Percentiles rank a stretch among this genome's conserved stretches.
phyloP scores from a whole-genome alignment of 2,113 vertebrate genomes.

The Labeo catla region DNA sequence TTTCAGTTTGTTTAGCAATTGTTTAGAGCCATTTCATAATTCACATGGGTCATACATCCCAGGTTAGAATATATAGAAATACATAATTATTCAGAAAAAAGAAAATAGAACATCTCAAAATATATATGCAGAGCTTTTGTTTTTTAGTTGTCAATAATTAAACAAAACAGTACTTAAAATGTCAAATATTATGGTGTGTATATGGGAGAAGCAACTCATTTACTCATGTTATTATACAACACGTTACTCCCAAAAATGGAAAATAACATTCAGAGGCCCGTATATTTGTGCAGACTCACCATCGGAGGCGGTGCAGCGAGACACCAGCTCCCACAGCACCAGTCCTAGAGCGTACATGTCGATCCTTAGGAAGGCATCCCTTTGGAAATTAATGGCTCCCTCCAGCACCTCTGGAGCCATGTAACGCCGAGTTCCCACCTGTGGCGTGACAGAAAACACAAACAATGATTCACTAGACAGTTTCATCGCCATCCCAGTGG shows the following conservation, averaged over 20 bases:
- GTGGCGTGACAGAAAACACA: background rate
- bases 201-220: background rate
- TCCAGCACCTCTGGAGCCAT: conserved; percentile 99
- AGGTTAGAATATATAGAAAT: no score
- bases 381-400: conserved; percentile 98
- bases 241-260: background rate
- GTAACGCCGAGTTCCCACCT: conserved; percentile 97
- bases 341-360: conserved; percentile 98
- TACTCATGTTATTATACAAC: background rate
- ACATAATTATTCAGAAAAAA: no score
- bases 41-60: no score
- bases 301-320: conserved; percentile 89
- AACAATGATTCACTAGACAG: background rate
- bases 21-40: no score
- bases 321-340: conserved; percentile 95
- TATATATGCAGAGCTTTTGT: no score
- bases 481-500: background rate
- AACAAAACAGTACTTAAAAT: background rate
- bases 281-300: conserved; percentile 76
- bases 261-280: background rate
- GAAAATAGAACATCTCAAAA: no score
- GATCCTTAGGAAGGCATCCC: conserved; percentile 96
- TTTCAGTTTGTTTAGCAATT: no score
- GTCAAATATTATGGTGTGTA: background rate
- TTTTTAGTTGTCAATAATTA: background rate